These are phyloP conservation scores for Eulemur rubriventer DNA, from an alignment of 2,797 vertebrate genomes.

Conservation along the genomic window DNA sequence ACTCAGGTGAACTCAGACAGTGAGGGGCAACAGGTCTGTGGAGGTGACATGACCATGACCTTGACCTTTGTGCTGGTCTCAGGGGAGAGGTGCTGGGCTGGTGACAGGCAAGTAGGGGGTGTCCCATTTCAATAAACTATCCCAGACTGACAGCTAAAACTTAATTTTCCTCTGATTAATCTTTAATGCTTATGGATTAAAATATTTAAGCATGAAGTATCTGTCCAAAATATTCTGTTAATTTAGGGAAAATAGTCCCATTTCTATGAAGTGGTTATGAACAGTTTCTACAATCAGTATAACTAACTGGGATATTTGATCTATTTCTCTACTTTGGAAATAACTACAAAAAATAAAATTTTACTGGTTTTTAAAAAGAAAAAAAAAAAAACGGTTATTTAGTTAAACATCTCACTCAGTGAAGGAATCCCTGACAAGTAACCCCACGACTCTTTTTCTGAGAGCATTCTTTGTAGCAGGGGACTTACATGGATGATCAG, in stretches of 20 bases:
- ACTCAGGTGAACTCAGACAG: neutral
- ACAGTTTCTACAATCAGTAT: constrained; percentile 51
- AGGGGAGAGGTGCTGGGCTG: too few relatives aligned
- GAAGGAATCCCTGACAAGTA: neutral
- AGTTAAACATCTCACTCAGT: neutral
- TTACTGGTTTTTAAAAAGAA: constrained; percentile 21
- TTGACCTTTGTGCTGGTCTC: neutral
- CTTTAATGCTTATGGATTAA: neutral
- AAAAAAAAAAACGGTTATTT: neutral
- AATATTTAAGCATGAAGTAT: neutral
- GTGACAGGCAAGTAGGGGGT: neutral
- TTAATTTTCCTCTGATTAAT: neutral
- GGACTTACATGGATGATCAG: neutral
- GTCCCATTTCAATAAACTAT: neutral
- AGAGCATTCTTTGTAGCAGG: neutral
- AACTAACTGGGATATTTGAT: constrained; percentile 71
- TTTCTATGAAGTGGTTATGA: neutral
- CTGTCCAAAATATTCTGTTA: neutral
- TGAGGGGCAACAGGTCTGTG: neutral
- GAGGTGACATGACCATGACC: neutral
- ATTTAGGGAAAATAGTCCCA: neutral
- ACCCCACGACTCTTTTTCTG: neutral
- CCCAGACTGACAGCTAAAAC: neutral
- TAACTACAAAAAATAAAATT: constrained; percentile 73
- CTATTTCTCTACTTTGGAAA: constrained; percentile 81